phyloP scores from a whole-genome alignment of 1,140 invertebrate species.

The Phortica variegata region DNA sequence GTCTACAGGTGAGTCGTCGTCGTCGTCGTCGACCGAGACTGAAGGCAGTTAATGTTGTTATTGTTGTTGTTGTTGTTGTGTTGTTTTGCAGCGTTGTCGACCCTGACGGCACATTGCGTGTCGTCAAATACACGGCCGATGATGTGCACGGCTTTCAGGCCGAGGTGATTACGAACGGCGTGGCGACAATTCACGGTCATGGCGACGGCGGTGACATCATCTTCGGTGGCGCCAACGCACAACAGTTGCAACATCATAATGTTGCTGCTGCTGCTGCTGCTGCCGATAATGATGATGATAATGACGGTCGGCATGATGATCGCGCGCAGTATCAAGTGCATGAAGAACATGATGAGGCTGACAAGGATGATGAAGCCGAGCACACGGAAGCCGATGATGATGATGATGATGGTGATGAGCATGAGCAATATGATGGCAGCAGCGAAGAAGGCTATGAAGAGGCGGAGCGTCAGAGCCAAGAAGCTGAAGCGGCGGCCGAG shows the following conservation, averaged over 20 bases:
- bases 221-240: not conserved
- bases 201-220: constrained; percentile 15
- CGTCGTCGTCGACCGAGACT: constrained; percentile 2
- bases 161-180: constrained; percentile 52
- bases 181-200: constrained; percentile 42
- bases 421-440: constrained; percentile 43
- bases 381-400: constrained; percentile 12
- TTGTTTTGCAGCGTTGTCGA: constrained; percentile 58
- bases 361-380: constrained; percentile 9
- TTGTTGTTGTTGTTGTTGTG: constrained; percentile 22
- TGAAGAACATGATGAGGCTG: constrained; percentile 10
- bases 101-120: constrained; percentile 60
- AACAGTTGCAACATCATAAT: not conserved
- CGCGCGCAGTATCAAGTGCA: constrained; percentile 7
- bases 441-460: constrained; percentile 48
- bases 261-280: constrained; percentile 3
- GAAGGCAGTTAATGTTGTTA: constrained; percentile 21
- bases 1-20: constrained; percentile 62
- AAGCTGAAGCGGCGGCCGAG: too few relatives aligned
- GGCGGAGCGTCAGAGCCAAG: constrained; percentile 27
- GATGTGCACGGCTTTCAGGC: constrained; percentile 61
- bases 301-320: constrained; percentile 9
- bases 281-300: constrained; percentile 23
- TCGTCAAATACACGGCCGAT: constrained; percentile 60
- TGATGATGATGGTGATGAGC: constrained; percentile 26